phyloP scores from a whole-genome alignment of 2,888 invertebrate genomes.

The Tipula unca region DNA sequence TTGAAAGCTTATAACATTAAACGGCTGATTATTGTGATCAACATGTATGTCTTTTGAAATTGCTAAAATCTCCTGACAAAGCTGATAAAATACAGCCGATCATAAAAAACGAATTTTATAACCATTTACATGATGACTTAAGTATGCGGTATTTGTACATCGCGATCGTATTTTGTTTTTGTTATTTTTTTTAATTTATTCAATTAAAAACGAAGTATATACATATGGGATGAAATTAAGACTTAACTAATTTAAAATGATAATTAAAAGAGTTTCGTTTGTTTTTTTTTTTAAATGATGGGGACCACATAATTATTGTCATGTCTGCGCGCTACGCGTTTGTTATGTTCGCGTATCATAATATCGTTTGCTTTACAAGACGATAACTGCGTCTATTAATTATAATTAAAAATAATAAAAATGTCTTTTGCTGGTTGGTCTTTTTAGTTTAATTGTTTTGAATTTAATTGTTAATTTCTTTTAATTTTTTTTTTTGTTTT shows the following conservation, averaged over 20 bases:
- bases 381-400: constrained; percentile 3
- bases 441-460: background rate
- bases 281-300: background rate
- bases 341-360: background rate
- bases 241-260: background rate
- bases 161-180: background rate
- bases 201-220: background rate
- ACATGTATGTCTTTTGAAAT: too few species aligned
- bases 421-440: background rate
- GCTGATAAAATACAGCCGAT: background rate
- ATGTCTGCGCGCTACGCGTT: background rate
- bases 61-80: too few species aligned
- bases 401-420: background rate
- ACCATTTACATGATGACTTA: background rate
- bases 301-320: background rate
- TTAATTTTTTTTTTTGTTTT: background rate
- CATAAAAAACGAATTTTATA: background rate
- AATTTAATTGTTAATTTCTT: background rate
- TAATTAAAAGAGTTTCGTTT: background rate
- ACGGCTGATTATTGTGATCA: too few species aligned
- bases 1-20: too few species aligned
- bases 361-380: background rate
- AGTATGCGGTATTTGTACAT: background rate
- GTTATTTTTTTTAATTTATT: background rate
- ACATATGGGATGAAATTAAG: background rate